A percentile compares a stretch with the other conserved stretches of the same genome.
phyloP scores from a whole-genome alignment of 2,797 vertebrate species.

The Hyperoplus immaculatus region DNA sequence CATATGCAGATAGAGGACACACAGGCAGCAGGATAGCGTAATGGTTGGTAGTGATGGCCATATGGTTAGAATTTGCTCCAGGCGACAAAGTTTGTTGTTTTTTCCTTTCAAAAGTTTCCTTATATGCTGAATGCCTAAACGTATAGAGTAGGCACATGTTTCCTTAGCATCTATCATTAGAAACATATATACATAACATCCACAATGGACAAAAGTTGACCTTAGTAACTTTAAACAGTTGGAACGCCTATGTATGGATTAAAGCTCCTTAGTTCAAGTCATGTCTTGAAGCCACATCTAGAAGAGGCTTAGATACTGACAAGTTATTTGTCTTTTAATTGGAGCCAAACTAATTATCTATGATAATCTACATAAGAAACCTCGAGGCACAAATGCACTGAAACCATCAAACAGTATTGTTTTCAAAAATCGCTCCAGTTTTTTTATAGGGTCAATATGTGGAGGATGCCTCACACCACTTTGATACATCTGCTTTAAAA shows the following conservation, averaged over 20 bases:
- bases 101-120: slow-evolving; percentile 20
- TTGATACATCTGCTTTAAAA: slow-evolving; percentile 60
- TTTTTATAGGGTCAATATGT: slow-evolving; percentile 27
- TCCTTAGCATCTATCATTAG: slow-evolving; percentile 25
- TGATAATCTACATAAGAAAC: slow-evolving; percentile 33
- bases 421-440: slow-evolving; percentile 21
- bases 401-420: slow-evolving; percentile 33
- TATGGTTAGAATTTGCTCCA: slow-evolving; percentile 15
- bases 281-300: background rate
- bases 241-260: slow-evolving; percentile 1
- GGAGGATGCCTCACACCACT: slow-evolving; percentile 41
- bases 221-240: slow-evolving; percentile 16
- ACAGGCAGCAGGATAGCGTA: background rate
- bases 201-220: slow-evolving; percentile 20
- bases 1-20: slow-evolving; percentile 6
- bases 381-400: slow-evolving; percentile 37
- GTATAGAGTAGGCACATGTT: background rate
- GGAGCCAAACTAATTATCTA: slow-evolving; percentile 16
- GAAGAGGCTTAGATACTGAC: slow-evolving; percentile 8
- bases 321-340: slow-evolving; percentile 24
- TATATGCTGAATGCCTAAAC: slow-evolving; percentile 26
- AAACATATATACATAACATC: background rate
- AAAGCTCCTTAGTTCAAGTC: slow-evolving; percentile 19
- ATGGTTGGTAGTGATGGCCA: background rate
- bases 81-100: slow-evolving; percentile 2